Percentiles rank a stretch among this genome's conserved stretches.
Evolutionary conservation across 2,888 invertebrate species (phyloP).

Genomic region (Catocala fraxini): DNA sequence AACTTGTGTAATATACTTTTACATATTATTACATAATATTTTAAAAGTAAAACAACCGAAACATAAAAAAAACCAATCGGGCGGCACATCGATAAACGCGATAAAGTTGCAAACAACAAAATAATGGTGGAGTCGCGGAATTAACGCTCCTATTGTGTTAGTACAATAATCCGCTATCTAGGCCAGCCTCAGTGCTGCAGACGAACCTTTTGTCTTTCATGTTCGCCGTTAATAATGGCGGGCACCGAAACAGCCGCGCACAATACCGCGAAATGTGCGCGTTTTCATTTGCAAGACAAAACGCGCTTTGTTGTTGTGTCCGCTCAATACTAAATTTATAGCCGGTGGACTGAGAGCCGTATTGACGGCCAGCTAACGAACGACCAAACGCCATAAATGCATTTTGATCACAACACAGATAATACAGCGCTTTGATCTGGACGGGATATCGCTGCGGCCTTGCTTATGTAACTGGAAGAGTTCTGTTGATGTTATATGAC

Average conservation of each 20-base stretch:
- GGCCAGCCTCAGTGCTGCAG: conserved; percentile 88
- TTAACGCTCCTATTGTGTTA: conserved; percentile 87
- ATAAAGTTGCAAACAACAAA: conserved; percentile 86
- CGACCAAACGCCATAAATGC: conserved; percentile 80
- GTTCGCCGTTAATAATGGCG: conserved; percentile 88
- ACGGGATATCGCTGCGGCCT: conserved; percentile 17
- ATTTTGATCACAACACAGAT: conserved; percentile 73
- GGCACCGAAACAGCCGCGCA: conserved; percentile 87
- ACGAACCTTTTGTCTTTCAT: conserved; percentile 88
- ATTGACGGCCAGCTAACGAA: conserved; percentile 85
- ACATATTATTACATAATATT: background rate
- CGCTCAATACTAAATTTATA: conserved; percentile 87
- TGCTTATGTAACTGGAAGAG: conserved; percentile 21
- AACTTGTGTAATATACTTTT: too few relatives aligned
- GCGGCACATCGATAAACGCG: conserved; percentile 81
- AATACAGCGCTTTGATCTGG: conserved; percentile 37
- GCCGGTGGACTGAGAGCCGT: conserved; percentile 82
- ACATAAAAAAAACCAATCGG: conserved; percentile 51
- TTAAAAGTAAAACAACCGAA: conserved; percentile 27
- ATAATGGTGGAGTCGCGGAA: conserved; percentile 86
- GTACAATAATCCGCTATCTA: conserved; percentile 88
- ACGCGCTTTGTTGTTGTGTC: conserved; percentile 87
- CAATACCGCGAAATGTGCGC: conserved; percentile 88
- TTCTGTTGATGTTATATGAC: background rate
- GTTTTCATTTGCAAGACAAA: conserved; percentile 88